phyloP scores from a whole-genome alignment of 2,797 vertebrate species.

The Australoheros facetus region DNA sequence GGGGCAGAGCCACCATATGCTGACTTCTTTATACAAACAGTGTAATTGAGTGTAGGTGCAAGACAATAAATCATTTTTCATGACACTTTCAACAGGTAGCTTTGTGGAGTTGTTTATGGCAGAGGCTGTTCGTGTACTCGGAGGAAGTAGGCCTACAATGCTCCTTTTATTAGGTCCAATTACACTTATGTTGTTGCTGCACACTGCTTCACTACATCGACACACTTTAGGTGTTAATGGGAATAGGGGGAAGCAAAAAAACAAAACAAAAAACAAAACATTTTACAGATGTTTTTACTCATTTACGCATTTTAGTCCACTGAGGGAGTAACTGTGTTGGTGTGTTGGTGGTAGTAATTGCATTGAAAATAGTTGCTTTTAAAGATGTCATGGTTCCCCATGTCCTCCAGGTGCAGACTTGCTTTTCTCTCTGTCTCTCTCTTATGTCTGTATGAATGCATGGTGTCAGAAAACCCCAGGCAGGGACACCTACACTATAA shows the following conservation, averaged over 20 bases:
- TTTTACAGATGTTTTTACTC: not conserved
- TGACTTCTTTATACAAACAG: slow-evolving; percentile 58
- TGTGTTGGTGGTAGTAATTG: not conserved
- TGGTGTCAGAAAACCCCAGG: not conserved
- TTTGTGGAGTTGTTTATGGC: slow-evolving; percentile 30
- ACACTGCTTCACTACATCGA: slow-evolving; percentile 7
- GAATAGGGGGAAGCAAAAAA: not conserved
- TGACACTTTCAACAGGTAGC: slow-evolving; percentile 60
- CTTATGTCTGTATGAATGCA: not conserved
- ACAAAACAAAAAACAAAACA: not conserved
- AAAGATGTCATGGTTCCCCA: not conserved
- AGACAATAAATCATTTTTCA: slow-evolving; percentile 62
- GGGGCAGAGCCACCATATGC: slow-evolving; percentile 48
- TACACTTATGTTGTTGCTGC: not conserved
- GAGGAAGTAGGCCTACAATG: not conserved
- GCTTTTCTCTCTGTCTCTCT: not conserved
- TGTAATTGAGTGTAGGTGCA: slow-evolving; percentile 39
- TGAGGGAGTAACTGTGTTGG: not conserved
- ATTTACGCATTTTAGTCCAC: not conserved
- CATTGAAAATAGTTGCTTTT: not conserved
- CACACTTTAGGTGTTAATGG: not conserved
- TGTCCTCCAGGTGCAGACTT: not conserved
- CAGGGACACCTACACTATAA: too few relatives aligned
- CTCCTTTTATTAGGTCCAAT: not conserved
- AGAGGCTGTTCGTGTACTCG: slow-evolving; percentile 18